Evolutionary conservation across 1,140 invertebrate species (phyloP).

Genomic region (Mercenaria mercenaria): DNA sequence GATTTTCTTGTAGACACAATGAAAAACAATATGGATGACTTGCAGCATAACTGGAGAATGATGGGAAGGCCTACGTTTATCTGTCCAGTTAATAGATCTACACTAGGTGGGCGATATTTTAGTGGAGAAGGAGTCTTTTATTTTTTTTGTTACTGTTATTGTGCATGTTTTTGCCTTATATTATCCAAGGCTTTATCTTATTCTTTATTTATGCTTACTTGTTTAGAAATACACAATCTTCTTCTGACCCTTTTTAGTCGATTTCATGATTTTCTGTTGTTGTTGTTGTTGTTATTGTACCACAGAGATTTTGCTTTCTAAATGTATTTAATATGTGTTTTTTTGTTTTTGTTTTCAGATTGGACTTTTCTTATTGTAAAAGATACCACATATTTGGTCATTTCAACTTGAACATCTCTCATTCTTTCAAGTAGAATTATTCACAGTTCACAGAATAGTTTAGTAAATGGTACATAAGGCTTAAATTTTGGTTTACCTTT

Average conservation of each 20-base stretch:
- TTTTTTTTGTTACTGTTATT: neutral
- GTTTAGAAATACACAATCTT: neutral
- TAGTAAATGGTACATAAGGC: too few relatives aligned
- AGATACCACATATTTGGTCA: too few relatives aligned
- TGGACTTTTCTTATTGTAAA: too few relatives aligned
- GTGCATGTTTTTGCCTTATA: neutral
- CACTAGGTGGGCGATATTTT: slow-evolving; percentile 92
- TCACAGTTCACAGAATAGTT: too few relatives aligned
- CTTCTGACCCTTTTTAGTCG: neutral
- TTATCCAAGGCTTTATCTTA: neutral
- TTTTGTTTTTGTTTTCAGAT: too few relatives aligned
- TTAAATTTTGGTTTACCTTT: too few relatives aligned
- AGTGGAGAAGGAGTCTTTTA: neutral
- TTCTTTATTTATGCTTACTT: neutral
- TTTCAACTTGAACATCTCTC: too few relatives aligned
- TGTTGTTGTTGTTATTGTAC: too few relatives aligned
- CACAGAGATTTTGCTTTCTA: too few relatives aligned
- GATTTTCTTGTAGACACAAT: slow-evolving; percentile 84
- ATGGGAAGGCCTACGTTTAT: slow-evolving; percentile 84
- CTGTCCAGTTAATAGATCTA: slow-evolving; percentile 90
- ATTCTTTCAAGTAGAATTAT: too few relatives aligned
- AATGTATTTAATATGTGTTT: too few relatives aligned
- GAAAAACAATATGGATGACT: slow-evolving; percentile 83
- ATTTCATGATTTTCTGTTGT: neutral
- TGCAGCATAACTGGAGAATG: slow-evolving; percentile 87